Evolutionary conservation across 2,888 invertebrate genomes (phyloP), one percentile per base, ranked within the genome.

Genomic region (Amorpha juglandis): DNA sequence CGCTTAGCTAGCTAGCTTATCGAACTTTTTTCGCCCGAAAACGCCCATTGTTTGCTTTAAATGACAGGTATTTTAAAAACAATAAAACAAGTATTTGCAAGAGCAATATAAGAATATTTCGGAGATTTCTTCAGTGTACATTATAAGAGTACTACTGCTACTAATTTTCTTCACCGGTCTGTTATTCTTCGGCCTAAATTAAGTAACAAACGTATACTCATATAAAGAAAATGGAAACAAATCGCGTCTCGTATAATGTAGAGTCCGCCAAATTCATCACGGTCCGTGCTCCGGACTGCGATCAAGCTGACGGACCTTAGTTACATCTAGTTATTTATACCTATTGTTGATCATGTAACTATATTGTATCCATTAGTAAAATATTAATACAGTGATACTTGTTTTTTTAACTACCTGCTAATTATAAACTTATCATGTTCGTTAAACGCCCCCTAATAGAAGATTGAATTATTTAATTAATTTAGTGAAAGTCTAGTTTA

Each of bases 291-390:
- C 9, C 38, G 42, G 64, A 33, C 42, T 16, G 53, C 53, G 64
- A 14, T 48, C 48, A 38, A 38, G 19, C 33, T 50, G 62, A 21
- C 51, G 62, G 42, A 62, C 62, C 52, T 74, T 87, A 87, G 85
- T 78, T 78, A 80, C 72, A 80, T 75, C 86, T 88, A 87, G 86
- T 86, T 89, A 90, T 86, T 87, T 90, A 87, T 90, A 87, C 87
- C 81, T 89, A 90, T 85, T 91, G 92, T 92, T 92, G 91, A 92
- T 82, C 87, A 77, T 89, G 86, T 91, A 90, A 89, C 84, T 84
- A 81, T 85, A 85, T 82, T 90, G 87, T 91, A 91, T 87, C 87
- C 87, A 90, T 90, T 92, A 92, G 91, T 89, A 87, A 92, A 92
- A 90, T 89, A 90, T 87, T 80, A 82, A 84, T 76, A 77, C 78